Evolutionary conservation across 1,140 invertebrate species (phyloP), one percentile per base, ranked within the genome.

Genomic region (Maconellicoccus hirsutus): DNA sequence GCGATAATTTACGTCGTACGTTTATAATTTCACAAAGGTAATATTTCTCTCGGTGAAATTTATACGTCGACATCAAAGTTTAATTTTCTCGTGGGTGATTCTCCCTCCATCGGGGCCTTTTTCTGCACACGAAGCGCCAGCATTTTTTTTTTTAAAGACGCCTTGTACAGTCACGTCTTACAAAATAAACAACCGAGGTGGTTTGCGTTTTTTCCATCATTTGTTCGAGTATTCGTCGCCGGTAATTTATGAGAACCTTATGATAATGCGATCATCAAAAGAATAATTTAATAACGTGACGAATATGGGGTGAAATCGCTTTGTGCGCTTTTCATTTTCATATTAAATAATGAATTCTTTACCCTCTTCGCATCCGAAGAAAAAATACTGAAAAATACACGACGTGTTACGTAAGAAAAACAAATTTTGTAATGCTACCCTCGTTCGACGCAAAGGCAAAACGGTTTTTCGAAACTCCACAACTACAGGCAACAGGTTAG

Each of bases 281-380:
- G 61, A 66, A 66, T 66, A 66, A 66, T 66, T 66, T 66, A 66
- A 66, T 66, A 66, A 66, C 61, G 61, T 66, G 61, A 66, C 61
- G 61, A 66, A 66, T 66, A 66, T 66, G 61, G 61, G 61, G 61
- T 66, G 61, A 66, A 66, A 66, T 66, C 61, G 61, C 25, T 66
- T 66, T 66, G 61, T 66, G 61, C 61, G 61, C 61, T 66, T 66
- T 66, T 66, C 61, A 66, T 66, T 66, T 66, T 66, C 8, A 66
- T 66, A 66, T 66, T 66, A 66, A 66, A 66, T 66, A 66, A 66
- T 66, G 61, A 66, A 66, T 66, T 66, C 10, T 66, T 59, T 66
- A 66, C 61, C 61, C 61, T 66, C 19, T 3, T 22, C 4, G 52
- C 21, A 16, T 66, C 22, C 61, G 19, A 26, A 66, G 61, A 22